phyloP scores from a whole-genome alignment of 2,113 vertebrate species.

The Vombatus ursinus region DNA sequence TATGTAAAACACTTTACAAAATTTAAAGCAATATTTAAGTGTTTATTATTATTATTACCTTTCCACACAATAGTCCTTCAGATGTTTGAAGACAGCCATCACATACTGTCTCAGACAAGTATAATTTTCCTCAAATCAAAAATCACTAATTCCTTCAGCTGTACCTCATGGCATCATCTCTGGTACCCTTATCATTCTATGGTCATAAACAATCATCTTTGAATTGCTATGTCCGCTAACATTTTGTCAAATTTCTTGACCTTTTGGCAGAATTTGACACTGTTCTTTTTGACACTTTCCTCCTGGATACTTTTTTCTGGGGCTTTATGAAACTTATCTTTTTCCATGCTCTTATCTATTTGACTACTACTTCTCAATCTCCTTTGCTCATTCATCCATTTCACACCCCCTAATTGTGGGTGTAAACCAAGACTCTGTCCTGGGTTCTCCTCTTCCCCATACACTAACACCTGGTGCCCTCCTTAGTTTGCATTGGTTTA shows the following conservation, averaged over 20 bases:
- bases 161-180: not conserved
- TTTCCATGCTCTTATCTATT: not conserved
- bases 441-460: not conserved
- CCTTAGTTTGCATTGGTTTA: not conserved
- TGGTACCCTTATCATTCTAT: not conserved
- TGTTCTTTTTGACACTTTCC: not conserved
- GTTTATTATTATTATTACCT: not conserved
- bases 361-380: too few relatives aligned
- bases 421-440: not conserved
- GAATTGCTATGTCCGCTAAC: not conserved
- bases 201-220: not conserved
- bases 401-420: not conserved
- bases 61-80: not conserved
- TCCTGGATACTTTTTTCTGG: not conserved
- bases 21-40: not conserved
- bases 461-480: not conserved
- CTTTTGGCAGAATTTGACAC: not conserved
- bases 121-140: not conserved
- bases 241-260: not conserved
- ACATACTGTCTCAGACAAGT: not conserved
- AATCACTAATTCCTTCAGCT: not conserved
- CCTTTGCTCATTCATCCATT: not conserved
- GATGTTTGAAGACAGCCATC: not conserved
- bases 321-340: not conserved
- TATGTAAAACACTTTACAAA: not conserved